These are phyloP conservation scores for Lordiphosa stackelbergi DNA, from an alignment of 1,140 invertebrate species.

Conservation along the genomic window DNA sequence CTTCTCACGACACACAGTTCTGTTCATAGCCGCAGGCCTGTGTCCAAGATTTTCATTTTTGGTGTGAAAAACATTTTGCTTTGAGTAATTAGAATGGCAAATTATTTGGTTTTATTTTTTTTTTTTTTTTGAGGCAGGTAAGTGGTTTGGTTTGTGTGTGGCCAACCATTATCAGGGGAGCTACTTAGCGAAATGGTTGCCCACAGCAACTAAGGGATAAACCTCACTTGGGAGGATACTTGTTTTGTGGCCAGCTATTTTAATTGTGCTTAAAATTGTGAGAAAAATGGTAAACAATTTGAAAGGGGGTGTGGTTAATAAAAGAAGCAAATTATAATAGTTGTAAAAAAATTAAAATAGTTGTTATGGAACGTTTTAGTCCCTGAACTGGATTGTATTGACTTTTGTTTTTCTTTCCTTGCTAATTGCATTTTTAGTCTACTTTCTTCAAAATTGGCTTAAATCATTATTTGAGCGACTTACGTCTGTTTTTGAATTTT, in stretches of 20 bases:
- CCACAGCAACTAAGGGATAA: slow-evolving; percentile 1
- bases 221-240: background rate
- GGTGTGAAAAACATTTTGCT: slow-evolving; percentile 26
- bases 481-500: too few relatives aligned
- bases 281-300: background rate
- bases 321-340: too few relatives aligned
- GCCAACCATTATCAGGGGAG: background rate
- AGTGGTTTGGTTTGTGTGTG: background rate
- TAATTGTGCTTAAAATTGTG: background rate
- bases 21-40: slow-evolving; percentile 3
- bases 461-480: too few relatives aligned
- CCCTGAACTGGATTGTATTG: too few relatives aligned
- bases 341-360: too few relatives aligned
- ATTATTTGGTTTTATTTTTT: slow-evolving; percentile 1
- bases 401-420: too few relatives aligned
- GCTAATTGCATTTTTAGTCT: too few relatives aligned
- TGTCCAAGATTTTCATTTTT: slow-evolving; percentile 15
- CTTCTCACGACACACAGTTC: slow-evolving; percentile 6
- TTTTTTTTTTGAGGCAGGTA: slow-evolving; percentile 8
- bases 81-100: slow-evolving; percentile 11
- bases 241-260: background rate
- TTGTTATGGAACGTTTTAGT: too few relatives aligned
- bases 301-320: too few relatives aligned
- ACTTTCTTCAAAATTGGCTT: too few relatives aligned
- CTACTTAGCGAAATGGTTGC: slow-evolving; percentile 3